Percentiles rank a stretch among this genome's conserved stretches.
These are phyloP conservation scores for Malacosoma neustria DNA, from an alignment of 2,888 invertebrate genomes.

Conservation along the genomic window DNA sequence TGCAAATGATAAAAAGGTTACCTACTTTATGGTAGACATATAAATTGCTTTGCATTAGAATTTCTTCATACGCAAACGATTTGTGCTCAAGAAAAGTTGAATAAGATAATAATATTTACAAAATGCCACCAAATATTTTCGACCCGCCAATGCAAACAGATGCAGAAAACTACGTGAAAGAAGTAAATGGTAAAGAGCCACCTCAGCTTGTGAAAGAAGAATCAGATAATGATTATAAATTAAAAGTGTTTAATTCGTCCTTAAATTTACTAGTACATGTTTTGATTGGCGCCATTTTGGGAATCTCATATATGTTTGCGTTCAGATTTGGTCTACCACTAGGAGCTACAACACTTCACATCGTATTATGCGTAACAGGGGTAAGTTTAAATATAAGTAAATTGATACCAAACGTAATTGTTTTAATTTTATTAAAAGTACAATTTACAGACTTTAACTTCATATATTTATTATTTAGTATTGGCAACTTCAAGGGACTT, in stretches of 20 bases:
- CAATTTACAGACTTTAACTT: too few species aligned
- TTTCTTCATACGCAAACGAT: not conserved
- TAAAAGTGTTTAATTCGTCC: constrained; percentile 30
- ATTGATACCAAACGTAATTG: too few species aligned
- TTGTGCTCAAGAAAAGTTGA: not conserved
- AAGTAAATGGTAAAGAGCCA: constrained; percentile 7
- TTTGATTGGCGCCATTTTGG: constrained; percentile 35
- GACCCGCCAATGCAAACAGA: constrained; percentile 7
- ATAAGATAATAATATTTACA: not conserved
- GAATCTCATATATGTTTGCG: constrained; percentile 25
- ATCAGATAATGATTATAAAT: constrained; percentile 16
- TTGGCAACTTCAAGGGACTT: too few species aligned
- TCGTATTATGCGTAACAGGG: constrained; percentile 44
- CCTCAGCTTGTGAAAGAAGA: constrained; percentile 3
- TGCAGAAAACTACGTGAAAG: constrained; percentile 1
- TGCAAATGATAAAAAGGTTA: too few species aligned
- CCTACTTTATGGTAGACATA: not conserved
- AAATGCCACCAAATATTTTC: constrained; percentile 11
- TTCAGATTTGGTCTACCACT: constrained; percentile 31
- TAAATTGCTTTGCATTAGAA: not conserved
- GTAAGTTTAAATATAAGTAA: too few species aligned
- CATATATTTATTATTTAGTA: too few species aligned
- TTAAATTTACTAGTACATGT: constrained; percentile 34
- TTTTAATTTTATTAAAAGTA: too few species aligned
- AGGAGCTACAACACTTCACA: constrained; percentile 29